Evolutionary conservation across 2,113 vertebrate genomes (phyloP).

Genomic region (Salminus brasiliensis): DNA sequence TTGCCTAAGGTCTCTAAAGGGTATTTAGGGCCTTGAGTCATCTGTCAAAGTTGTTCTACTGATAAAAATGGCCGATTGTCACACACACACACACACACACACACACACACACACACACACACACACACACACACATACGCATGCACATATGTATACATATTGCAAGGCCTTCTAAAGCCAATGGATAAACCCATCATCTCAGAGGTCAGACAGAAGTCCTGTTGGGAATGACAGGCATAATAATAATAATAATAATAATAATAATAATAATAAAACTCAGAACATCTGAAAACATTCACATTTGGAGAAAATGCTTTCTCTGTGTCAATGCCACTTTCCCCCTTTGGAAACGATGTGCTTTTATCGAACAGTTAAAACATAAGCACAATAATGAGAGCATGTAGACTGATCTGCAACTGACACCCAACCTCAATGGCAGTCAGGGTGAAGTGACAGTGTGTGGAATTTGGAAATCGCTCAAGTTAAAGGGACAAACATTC

Average conservation of each 20-base stretch:
- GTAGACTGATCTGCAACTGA: slow-evolving; percentile 32
- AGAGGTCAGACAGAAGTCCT: slow-evolving; percentile 55
- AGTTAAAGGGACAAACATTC: slow-evolving; percentile 40
- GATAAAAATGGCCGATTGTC: slow-evolving; percentile 24
- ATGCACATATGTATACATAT: no score
- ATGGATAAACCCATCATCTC: slow-evolving; percentile 12
- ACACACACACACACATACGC: no score
- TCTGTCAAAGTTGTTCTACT: slow-evolving; percentile 28
- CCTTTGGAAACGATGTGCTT: slow-evolving; percentile 28
- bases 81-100: not conserved
- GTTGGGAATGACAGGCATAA: slow-evolving; percentile 51
- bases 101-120: slow-evolving; percentile 2
- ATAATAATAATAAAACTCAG: slow-evolving; percentile 48
- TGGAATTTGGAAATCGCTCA: not conserved
- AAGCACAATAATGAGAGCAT: slow-evolving; percentile 27
- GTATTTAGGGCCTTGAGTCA: slow-evolving; percentile 27
- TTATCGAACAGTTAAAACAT: slow-evolving; percentile 27
- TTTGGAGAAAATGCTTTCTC: slow-evolving; percentile 51
- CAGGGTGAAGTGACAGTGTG: not conserved
- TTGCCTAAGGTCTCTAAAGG: slow-evolving; percentile 25
- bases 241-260: slow-evolving; percentile 56
- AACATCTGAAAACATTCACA: slow-evolving; percentile 56
- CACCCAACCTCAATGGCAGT: not conserved
- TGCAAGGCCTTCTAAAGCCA: slow-evolving; percentile 17
- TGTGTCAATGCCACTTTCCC: slow-evolving; percentile 29